Base-by-base conservation (phyloP, 2,797 vertebrate species). In the Lophotriccus pileatus region DNA sequence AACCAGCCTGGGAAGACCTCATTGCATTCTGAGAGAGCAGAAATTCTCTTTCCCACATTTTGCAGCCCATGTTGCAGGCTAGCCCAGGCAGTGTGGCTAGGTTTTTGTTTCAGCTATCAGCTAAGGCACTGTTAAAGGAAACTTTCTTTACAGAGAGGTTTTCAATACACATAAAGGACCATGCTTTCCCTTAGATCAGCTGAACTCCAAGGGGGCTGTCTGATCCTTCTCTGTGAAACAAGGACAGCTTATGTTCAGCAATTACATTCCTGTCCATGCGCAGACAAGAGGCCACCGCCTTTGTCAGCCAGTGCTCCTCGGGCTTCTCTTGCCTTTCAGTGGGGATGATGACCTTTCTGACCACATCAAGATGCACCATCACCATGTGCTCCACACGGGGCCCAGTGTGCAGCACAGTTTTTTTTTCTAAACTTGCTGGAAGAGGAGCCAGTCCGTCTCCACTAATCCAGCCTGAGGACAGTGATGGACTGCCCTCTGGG, bases 201-300 rank as follows among this genome's bases (percentile, higher is more conserved):
- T 91, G 84, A 91, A 93, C 85, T 76, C 94, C 87, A 87, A 70
- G 22, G 1, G 82, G 76, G 79, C 92, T 95, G 87, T 94, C 93
- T 93, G 93, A 84, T 91, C 90, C 91, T 94, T 94, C 94, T 82
- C 89, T 14, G 52, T 84, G 91, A 93, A 96, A 96, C 94, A 95
- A 96, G 91, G 92, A 84, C 93, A 90, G 92, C 95, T 94, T 95
- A 97, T 96, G 94, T 96, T 95, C 89, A 88, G 95, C 95, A 96
- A 96, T 96, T 96, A 96, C 94, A 77, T 94, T 97, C 93, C 93
- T 93, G 92, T 93, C 92, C 39, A 0, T 83, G 60, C 1, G 8
- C 87, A 93, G 93, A 90, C 89, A 94, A 95, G 95, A 91, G 93
- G 93, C 94, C 95, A 91, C 72, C 27, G 68, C 95, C 87, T 96